phyloP scores from a whole-genome alignment of 1,140 invertebrate species.

The Leptinotarsa defecta region DNA sequence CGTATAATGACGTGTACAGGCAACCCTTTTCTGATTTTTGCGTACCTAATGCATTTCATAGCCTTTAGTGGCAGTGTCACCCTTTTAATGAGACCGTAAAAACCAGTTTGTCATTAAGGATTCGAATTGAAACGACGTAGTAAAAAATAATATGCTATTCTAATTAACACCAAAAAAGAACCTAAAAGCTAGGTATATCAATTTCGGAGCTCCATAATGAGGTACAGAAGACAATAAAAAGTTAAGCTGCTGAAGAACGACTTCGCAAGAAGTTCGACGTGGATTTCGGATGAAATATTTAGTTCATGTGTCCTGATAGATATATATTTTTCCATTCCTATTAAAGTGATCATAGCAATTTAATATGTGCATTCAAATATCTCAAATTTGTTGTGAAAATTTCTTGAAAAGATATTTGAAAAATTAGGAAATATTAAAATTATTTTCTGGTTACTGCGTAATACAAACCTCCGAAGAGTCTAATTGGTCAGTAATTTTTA shows the following conservation, averaged over 20 bases:
- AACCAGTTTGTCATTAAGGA: conserved; percentile 27
- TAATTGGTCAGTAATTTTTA: too few species aligned
- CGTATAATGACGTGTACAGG: conserved; percentile 17
- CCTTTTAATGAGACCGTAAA: conserved; percentile 29
- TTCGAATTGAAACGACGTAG: conserved; percentile 22
- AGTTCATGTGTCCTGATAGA: too few species aligned
- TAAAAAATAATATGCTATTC: conserved; percentile 29
- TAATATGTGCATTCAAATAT: too few species aligned
- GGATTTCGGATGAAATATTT: conserved; percentile 25
- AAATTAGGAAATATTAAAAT: too few species aligned
- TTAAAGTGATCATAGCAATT: too few species aligned
- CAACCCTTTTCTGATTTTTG: conserved; percentile 12
- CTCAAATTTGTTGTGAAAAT: too few species aligned
- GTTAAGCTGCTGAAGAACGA: conserved; percentile 35
- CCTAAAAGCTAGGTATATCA: conserved; percentile 18
- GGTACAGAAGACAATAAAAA: conserved; percentile 32
- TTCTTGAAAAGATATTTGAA: too few species aligned
- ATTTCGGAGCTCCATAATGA: conserved; percentile 22
- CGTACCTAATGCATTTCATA: conserved; percentile 18
- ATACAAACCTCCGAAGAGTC: too few species aligned
- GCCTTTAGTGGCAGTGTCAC: conserved; percentile 26
- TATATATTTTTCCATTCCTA: too few species aligned
- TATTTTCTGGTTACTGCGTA: too few species aligned
- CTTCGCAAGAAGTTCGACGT: conserved; percentile 37
- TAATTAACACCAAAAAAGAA: conserved; percentile 26